phyloP scores from a whole-genome alignment of 2,113 vertebrate genomes.

The Octodon degus region DNA sequence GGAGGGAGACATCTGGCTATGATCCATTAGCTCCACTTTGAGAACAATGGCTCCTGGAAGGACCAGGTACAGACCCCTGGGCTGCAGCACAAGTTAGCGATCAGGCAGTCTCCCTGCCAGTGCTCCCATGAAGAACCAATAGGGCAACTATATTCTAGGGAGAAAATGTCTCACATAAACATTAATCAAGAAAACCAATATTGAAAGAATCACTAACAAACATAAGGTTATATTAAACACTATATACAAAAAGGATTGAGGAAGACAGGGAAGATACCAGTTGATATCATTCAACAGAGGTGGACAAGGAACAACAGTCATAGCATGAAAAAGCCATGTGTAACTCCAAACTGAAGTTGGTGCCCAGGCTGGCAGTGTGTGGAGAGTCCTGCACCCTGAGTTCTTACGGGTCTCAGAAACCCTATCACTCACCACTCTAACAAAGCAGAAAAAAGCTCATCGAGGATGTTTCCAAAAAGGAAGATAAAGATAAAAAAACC shows the following conservation, averaged over 20 bases:
- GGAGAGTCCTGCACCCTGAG: slow-evolving; percentile 92
- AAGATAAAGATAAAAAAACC: slow-evolving; percentile 91
- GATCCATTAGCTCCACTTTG: not conserved
- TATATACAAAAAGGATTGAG: slow-evolving; percentile 86
- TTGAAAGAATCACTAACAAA: slow-evolving; percentile 89
- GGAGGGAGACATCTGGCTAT: not conserved
- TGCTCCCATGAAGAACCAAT: slow-evolving; percentile 68
- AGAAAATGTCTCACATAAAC: slow-evolving; percentile 89
- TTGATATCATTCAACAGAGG: slow-evolving; percentile 82
- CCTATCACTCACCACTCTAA: slow-evolving; percentile 95
- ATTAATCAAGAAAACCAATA: slow-evolving; percentile 86
- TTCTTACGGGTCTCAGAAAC: slow-evolving; percentile 91
- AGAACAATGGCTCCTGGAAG: not conserved
- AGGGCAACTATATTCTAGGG: slow-evolving; percentile 65
- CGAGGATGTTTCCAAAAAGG: slow-evolving; percentile 94
- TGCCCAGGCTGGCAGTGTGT: slow-evolving; percentile 94
- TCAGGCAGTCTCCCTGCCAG: rapidly evolving
- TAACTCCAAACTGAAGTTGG: slow-evolving; percentile 95
- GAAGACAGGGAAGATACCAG: slow-evolving; percentile 83
- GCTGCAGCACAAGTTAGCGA: not conserved
- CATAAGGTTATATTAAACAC: slow-evolving; percentile 85
- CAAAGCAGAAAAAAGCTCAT: slow-evolving; percentile 95
- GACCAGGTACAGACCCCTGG: no score
- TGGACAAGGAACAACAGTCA: not conserved
- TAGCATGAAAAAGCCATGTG: slow-evolving; percentile 83